These are phyloP conservation scores for Poicephalus gulielmi DNA, from an alignment of 2,113 vertebrate genomes.

Conservation along the genomic window DNA sequence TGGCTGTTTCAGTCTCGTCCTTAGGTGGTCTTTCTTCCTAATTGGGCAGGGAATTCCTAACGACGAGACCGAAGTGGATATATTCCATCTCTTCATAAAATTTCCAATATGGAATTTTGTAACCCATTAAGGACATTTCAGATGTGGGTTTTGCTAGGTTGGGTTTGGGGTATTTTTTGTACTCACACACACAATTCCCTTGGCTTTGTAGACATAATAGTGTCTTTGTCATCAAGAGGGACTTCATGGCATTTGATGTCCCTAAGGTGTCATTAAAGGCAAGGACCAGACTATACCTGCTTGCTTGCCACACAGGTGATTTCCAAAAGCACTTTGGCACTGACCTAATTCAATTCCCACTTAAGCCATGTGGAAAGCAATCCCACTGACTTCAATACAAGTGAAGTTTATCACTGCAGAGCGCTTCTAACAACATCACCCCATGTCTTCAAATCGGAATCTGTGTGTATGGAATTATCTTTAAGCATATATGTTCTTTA, in stretches of 20 bases:
- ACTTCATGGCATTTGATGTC: not conserved
- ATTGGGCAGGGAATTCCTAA: not conserved
- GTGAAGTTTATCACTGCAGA: not conserved
- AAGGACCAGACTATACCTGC: not conserved
- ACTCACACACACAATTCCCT: not conserved
- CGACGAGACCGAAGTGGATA: not conserved
- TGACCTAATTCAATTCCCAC: constrained; percentile 31
- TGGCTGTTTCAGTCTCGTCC: not conserved
- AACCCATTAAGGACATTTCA: not conserved
- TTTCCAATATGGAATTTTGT: not conserved
- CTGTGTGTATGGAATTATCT: not conserved
- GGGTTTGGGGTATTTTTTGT: not conserved
- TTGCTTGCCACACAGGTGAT: not conserved
- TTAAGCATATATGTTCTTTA: not conserved
- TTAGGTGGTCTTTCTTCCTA: not conserved
- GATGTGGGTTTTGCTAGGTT: not conserved
- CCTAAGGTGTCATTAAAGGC: not conserved
- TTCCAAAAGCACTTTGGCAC: constrained; percentile 33
- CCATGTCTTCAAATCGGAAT: not conserved
- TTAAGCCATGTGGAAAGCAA: constrained; percentile 20
- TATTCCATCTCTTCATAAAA: not conserved
- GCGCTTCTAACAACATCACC: not conserved
- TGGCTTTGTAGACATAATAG: not conserved
- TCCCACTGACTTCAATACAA: constrained; percentile 47
- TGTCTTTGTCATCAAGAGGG: not conserved